Conservation (phyloP, 1,140 invertebrate genomes). For the Mercenaria mercenaria region DNA sequence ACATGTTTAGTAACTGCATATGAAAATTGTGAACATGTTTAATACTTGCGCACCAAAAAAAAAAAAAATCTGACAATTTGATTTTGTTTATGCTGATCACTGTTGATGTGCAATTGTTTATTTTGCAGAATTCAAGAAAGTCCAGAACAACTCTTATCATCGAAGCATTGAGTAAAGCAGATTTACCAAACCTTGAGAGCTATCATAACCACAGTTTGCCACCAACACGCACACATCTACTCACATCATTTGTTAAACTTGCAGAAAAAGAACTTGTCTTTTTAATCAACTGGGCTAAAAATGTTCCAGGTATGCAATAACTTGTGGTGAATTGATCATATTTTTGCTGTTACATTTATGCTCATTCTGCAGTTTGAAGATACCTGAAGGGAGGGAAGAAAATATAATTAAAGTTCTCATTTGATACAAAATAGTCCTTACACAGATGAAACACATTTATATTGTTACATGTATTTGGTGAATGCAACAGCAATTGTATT, state of each 20-base stretch:
- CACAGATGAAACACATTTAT: too few relatives aligned
- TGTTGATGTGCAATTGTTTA: background rate
- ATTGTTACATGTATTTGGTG: too few relatives aligned
- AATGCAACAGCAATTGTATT: too few relatives aligned
- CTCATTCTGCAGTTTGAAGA: background rate
- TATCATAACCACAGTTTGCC: constrained; percentile 81
- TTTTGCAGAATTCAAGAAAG: constrained; percentile 76
- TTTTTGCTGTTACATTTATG: background rate
- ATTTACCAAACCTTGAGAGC: constrained; percentile 80
- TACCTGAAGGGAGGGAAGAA: too few relatives aligned
- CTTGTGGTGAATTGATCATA: background rate
- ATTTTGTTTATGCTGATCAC: too few relatives aligned
- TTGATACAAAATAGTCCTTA: too few relatives aligned
- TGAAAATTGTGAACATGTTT: too few relatives aligned
- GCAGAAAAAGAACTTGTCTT: constrained; percentile 83
- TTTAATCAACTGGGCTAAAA: constrained; percentile 85
- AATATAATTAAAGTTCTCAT: too few relatives aligned
- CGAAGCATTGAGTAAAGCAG: constrained; percentile 81
- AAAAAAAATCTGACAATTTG: too few relatives aligned
- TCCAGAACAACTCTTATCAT: constrained; percentile 76
- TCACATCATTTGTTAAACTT: constrained; percentile 81
- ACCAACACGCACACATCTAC: constrained; percentile 78
- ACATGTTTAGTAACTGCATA: too few relatives aligned
- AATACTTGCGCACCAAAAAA: too few relatives aligned
- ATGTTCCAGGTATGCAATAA: constrained; percentile 80